Evolutionary conservation across 2,888 invertebrate species (phyloP), one percentile per base, ranked within the genome.

Genomic region (Brachyptera risi): DNA sequence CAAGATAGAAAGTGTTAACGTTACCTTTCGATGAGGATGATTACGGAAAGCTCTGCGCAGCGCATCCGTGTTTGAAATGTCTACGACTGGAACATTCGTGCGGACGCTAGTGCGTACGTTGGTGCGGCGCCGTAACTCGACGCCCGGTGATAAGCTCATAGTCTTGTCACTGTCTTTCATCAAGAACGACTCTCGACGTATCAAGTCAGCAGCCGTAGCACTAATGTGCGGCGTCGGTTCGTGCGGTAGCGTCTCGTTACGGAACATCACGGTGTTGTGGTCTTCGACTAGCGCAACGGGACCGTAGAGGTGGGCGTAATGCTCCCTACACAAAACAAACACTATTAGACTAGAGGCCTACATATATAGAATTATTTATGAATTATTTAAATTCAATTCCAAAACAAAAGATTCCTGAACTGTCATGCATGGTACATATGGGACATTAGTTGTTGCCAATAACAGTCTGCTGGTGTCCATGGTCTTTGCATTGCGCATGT

Each of bases 301-400:
- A 1, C 68, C 68, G 59, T 68, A 68, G 21, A 68, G 62, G 57
- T 68, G 68, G 7, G 67, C 67, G 42, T 63, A 65, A 57, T 68
- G 68, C 26, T 68, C 65, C 23, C 66, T 65, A 57, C 2, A 11
- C 44, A 19, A 19, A 21, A 19, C 3, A 23, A 27, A 26, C 15
- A 64, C 66, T 63, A 60, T 65, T 65, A 65, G 60, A 4, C 66
- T 61, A 9, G 63, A 27, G 35, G 65, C 50, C 50, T 67, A 65
- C 60, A 65, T 64, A 50, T 63, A 66, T 4, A 67, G 61, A n/a
- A n/a, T n/a, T n/a, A n/a, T n/a, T n/a, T n/a, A n/a, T n/a, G n/a
- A n/a, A n/a, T n/a, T n/a, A n/a, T n/a, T n/a, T n/a, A n/a, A n/a
- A n/a, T n/a, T n/a, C n/a, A n/a, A n/a, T n/a, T n/a, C n/a, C n/a